Percentiles rank a stretch among this genome's conserved stretches.
These are phyloP conservation scores for Plebejus argus DNA, from an alignment of 2,888 invertebrate genomes.

Conservation along the genomic window DNA sequence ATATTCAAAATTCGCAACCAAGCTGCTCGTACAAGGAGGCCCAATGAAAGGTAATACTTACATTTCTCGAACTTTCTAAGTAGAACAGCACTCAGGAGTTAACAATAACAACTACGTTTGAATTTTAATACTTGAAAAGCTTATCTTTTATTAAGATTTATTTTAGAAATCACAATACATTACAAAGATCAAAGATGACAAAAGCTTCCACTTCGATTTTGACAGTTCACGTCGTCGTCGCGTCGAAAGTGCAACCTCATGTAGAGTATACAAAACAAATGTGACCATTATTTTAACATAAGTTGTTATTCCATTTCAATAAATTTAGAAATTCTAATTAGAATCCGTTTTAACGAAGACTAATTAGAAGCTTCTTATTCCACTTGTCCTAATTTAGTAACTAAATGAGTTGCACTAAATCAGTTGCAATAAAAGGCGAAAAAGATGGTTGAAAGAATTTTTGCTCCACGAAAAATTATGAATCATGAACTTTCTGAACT, in stretches of 20 bases:
- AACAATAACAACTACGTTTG: neutral
- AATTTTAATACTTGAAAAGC: neutral
- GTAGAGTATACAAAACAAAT: slow-evolving; percentile 35
- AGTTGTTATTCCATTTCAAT: too few species aligned
- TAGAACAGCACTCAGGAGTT: neutral
- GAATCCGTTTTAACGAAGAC: too few species aligned
- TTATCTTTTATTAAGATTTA: neutral
- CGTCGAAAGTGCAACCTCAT: slow-evolving; percentile 73
- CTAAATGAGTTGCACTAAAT: too few species aligned
- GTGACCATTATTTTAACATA: neutral
- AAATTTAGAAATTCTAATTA: too few species aligned
- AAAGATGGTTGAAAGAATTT: too few species aligned
- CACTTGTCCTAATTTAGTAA: too few species aligned
- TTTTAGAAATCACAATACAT: slow-evolving; percentile 25
- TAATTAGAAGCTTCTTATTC: too few species aligned
- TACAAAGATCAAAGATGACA: slow-evolving; percentile 37
- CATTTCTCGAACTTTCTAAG: neutral
- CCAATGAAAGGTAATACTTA: neutral
- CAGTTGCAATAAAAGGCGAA: too few species aligned
- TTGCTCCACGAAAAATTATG: too few species aligned
- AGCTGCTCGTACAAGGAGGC: neutral
- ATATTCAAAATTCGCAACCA: neutral
- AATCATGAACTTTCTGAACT: too few species aligned
- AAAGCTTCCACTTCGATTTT: slow-evolving; percentile 34
- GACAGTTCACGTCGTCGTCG: slow-evolving; percentile 58